Evolutionary conservation across 2,888 invertebrate species (phyloP).

Genomic region (Lochmaea crataegi): DNA sequence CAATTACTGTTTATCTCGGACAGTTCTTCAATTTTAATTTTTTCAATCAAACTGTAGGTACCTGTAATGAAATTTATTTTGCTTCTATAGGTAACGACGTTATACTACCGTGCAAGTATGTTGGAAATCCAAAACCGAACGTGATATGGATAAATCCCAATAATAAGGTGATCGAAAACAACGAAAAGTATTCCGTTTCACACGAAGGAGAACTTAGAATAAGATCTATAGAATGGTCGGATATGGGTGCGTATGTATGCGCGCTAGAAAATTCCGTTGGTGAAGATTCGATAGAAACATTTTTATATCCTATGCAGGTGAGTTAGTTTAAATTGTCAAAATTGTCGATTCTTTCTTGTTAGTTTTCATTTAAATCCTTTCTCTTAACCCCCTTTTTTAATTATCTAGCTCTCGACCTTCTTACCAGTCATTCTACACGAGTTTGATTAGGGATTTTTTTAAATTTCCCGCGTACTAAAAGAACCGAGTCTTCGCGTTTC

Average conservation of each 20-base stretch:
- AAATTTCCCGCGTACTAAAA: too few species aligned
- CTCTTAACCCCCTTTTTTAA: too few species aligned
- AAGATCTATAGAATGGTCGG: constrained; percentile 76
- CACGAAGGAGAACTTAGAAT: constrained; percentile 84
- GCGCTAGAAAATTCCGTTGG: constrained; percentile 75
- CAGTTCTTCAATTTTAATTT: too few species aligned
- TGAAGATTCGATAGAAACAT: constrained; percentile 73
- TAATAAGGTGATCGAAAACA: constrained; percentile 67
- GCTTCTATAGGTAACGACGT: constrained; percentile 69
- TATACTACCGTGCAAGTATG: constrained; percentile 77
- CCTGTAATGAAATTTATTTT: not conserved
- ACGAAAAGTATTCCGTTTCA: constrained; percentile 66
- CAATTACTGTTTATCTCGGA: too few species aligned
- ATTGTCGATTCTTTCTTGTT: too few species aligned
- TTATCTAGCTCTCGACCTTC: too few species aligned
- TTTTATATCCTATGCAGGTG: constrained; percentile 76
- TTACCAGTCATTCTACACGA: too few species aligned
- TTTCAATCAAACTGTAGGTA: too few species aligned
- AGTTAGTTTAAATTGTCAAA: constrained; percentile 5
- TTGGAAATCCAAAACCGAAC: constrained; percentile 72
- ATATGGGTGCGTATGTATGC: constrained; percentile 88
- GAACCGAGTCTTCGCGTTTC: too few species aligned
- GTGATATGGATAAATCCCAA: constrained; percentile 76
- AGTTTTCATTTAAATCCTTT: too few species aligned
- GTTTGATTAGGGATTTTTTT: too few species aligned